These are phyloP conservation scores for Meteorus cinctellus DNA, from an alignment of 2,888 invertebrate genomes.

Conservation along the genomic window DNA sequence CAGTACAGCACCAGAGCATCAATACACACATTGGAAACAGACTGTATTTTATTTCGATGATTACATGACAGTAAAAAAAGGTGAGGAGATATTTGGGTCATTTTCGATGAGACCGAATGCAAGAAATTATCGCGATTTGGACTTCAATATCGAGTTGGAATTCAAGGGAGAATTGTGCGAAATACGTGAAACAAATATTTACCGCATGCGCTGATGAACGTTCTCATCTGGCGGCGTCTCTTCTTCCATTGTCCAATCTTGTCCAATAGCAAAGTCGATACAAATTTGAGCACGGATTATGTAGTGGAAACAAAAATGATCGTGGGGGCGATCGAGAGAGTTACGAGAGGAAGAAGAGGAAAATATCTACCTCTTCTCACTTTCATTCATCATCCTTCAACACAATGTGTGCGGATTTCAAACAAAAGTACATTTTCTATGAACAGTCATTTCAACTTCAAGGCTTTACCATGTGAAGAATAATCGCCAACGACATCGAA, in stretches of 20 bases:
- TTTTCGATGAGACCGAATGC: constrained; percentile 97
- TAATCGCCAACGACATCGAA: not conserved
- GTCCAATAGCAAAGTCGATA: constrained; percentile 11
- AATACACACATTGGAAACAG: constrained; percentile 99
- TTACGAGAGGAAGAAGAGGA: not conserved
- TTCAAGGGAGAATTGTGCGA: constrained; percentile 93
- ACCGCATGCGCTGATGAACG: constrained; percentile 88
- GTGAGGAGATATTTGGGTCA: constrained; percentile 93
- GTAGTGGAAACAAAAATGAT: not conserved
- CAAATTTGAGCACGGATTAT: not conserved
- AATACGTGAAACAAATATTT: constrained; percentile 89
- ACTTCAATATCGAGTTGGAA: constrained; percentile 93
- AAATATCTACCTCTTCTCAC: not conserved
- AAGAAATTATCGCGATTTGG: constrained; percentile 96
- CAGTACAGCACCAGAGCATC: constrained; percentile 97
- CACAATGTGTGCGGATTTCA: not conserved
- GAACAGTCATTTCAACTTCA: not conserved
- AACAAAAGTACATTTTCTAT: not conserved
- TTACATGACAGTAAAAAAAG: constrained; percentile 96
- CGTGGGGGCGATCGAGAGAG: not conserved
- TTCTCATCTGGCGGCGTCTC: not conserved
- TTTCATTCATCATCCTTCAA: not conserved
- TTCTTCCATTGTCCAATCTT: constrained; percentile 18
- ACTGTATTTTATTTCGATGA: constrained; percentile 98
- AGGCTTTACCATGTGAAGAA: not conserved